phyloP scores from a whole-genome alignment of 2,888 invertebrate genomes.

The Altica lythri region DNA sequence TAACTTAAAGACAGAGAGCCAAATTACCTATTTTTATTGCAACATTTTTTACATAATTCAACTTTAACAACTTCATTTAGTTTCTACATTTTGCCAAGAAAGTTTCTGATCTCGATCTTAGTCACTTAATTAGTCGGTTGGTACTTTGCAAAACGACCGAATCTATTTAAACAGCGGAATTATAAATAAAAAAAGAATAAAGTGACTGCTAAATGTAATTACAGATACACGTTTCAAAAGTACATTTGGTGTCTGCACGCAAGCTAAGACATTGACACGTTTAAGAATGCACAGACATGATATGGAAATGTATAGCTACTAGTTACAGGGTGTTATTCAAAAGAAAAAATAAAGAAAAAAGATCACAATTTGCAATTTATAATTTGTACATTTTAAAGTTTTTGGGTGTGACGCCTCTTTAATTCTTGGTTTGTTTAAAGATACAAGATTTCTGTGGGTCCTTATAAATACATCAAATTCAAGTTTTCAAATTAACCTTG shows the following conservation, averaged over 20 bases:
- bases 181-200: not conserved
- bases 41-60: too few relatives aligned
- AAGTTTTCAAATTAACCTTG: too few relatives aligned
- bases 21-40: too few relatives aligned
- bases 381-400: too few relatives aligned
- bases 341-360: too few relatives aligned
- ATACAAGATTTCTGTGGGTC: too few relatives aligned
- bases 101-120: constrained; percentile 9
- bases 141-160: constrained; percentile 9
- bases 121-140: constrained; percentile 11
- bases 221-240: constrained; percentile 11
- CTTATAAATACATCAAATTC: too few relatives aligned
- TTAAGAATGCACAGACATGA: constrained; percentile 13
- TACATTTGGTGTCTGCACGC: constrained; percentile 17
- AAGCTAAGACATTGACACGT: constrained; percentile 10
- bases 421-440: too few relatives aligned
- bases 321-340: not conserved
- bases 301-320: not conserved
- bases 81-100: constrained; percentile 4
- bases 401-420: too few relatives aligned
- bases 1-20: too few relatives aligned
- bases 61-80: not conserved
- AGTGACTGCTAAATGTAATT: constrained; percentile 16
- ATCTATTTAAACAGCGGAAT: constrained; percentile 7
- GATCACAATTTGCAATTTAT: too few relatives aligned